Conservation (phyloP, 2,797 vertebrate genomes). For the Knipowitschia caucasica region DNA sequence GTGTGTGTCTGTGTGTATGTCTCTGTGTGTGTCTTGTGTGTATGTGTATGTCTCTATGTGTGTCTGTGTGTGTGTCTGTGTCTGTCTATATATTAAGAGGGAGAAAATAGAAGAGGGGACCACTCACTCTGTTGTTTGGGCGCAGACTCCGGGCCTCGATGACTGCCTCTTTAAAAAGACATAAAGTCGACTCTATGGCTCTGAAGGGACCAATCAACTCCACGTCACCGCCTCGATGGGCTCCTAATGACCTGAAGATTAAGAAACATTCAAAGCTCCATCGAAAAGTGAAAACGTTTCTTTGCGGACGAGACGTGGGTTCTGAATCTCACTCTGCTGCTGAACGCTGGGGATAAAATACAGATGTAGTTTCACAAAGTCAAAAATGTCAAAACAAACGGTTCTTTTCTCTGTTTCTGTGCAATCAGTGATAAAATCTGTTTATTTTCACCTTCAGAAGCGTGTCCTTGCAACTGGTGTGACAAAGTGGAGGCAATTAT, state of each 20-base stretch:
- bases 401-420: not conserved
- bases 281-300: slow-evolving; percentile 6
- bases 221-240: slow-evolving; percentile 6
- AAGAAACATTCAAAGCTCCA: slow-evolving; percentile 3
- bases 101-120: too few relatives aligned
- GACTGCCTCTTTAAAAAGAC: slow-evolving; percentile 22
- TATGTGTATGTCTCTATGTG: too few relatives aligned
- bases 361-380: too few relatives aligned
- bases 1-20: too few relatives aligned
- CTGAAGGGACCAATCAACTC: slow-evolving; percentile 27
- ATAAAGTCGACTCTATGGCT: slow-evolving; percentile 12
- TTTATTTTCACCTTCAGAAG: not conserved
- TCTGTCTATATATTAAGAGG: too few relatives aligned
- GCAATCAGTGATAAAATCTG: slow-evolving; percentile 7
- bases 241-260: slow-evolving; percentile 26
- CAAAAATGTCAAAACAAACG: too few relatives aligned
- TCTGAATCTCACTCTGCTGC: too few relatives aligned
- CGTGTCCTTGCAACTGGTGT: not conserved
- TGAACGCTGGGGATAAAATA: too few relatives aligned
- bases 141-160: slow-evolving; percentile 17
- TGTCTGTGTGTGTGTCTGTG: too few relatives aligned
- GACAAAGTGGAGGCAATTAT: slow-evolving; percentile 30
- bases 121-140: too few relatives aligned
- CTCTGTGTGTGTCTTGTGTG: too few relatives aligned
- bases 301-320: slow-evolving; percentile 10